Base-by-base conservation (phyloP, 2,888 invertebrate species). In the Melikaiella ostensackeni region DNA sequence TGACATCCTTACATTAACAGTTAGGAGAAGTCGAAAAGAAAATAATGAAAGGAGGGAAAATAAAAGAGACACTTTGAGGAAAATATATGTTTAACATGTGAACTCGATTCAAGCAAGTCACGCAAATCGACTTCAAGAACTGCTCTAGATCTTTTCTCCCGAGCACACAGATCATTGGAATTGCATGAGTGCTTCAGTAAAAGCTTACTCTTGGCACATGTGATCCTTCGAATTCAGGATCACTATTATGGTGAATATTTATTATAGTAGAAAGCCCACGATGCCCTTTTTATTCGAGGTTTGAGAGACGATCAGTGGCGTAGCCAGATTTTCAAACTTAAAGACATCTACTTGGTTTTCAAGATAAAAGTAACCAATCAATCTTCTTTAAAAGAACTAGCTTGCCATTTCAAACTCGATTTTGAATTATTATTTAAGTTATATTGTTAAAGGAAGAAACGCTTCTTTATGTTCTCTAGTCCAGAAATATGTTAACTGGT, bases 181-280 rank as follows among this genome's bases (percentile, higher is more conserved):
- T 66, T 66, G 66, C 66, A 66, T 66, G 66, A 66, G 66, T 66
- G 66, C 66, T 27, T 66, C 66, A 27, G 42, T 27, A 66, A 66
- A 66, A 66, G 46, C 66, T 66, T 66, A 46, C 66, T 42, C 66
- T 66, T 66, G 66, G 66, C 66, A 66, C 42, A 66, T 66, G 66
- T 46, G 66, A 66, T 66, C 66, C 66, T 66, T 66, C 27, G 46
- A 19, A 66, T 66, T 66, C 66, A 66, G 66, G 42, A 66, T 46
- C 66, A 66, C 46, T 66, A 66, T 66, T 66, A 66, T 66, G 66
- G 27, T 66, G 66, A 66, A 66, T 66, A 66, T 66, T 66, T 66
- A 66, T 66, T 27, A 66, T n/a, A 66, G 66, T 27, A 27, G 66
- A 66, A 66, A 66, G 27, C 42, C 66, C 27, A 42, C 27, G 9